phyloP scores from a whole-genome alignment of 2,888 invertebrate genomes.

The Leistus spinibarbis region DNA sequence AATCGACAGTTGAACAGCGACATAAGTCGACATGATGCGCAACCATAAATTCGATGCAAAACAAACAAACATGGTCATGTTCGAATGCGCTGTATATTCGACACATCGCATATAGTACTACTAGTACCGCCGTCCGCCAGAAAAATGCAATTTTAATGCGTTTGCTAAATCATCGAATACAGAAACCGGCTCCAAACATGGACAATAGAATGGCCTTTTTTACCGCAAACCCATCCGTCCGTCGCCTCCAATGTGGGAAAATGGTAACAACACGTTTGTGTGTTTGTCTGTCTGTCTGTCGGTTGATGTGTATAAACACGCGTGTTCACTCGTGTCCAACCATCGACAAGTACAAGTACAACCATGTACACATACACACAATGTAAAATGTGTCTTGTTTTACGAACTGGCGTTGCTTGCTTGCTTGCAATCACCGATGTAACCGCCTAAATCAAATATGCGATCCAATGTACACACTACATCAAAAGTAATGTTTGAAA shows the following conservation, averaged over 20 bases:
- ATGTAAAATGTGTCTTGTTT: constrained; percentile 36
- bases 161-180: constrained; percentile 23
- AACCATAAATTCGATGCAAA: background rate
- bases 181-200: constrained; percentile 25
- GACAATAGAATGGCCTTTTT: constrained; percentile 19
- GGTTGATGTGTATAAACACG: constrained; percentile 3
- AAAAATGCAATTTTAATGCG: constrained; percentile 36
- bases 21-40: background rate
- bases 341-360: background rate
- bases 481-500: no score
- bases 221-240: background rate
- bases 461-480: no score
- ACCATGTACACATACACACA: constrained; percentile 30
- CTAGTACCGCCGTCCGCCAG: background rate
- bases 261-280: background rate
- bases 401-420: constrained; percentile 14
- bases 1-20: background rate
- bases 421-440: constrained; percentile 13
- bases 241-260: constrained; percentile 34
- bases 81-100: no score
- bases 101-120: background rate
- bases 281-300: background rate
- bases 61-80: constrained; percentile 34
- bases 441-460: constrained; percentile 27
- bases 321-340: constrained; percentile 4